Evolutionary conservation across 2,888 invertebrate species (phyloP).

Genomic region (Temnothorax ravouxi): DNA sequence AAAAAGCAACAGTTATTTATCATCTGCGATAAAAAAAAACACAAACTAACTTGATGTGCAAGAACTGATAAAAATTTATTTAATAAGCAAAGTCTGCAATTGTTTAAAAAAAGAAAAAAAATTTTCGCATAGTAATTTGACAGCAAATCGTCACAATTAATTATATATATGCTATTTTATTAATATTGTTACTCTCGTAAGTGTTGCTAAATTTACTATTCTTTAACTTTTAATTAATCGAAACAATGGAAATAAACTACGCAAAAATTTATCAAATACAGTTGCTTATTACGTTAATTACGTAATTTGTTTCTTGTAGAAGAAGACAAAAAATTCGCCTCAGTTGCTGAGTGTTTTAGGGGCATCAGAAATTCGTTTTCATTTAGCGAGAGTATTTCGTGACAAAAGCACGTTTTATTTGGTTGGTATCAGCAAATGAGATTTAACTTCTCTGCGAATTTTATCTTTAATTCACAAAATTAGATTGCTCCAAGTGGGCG

Average conservation of each 20-base stretch:
- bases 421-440: conserved; percentile 8
- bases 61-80: not conserved
- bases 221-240: not conserved
- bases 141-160: not conserved
- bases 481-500: not conserved
- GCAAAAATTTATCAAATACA: not conserved
- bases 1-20: not conserved
- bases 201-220: not conserved
- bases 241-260: not conserved
- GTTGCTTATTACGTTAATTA: not conserved
- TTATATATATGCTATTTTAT: not conserved
- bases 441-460: conserved; percentile 33
- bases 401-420: conserved; percentile 23
- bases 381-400: conserved; percentile 11
- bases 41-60: not conserved
- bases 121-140: not conserved
- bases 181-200: not conserved
- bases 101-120: not conserved
- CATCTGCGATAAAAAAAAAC: not conserved
- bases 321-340: not conserved
- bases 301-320: not conserved
- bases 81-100: not conserved
- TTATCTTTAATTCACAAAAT: conserved; percentile 36
- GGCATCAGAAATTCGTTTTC: conserved; percentile 23
- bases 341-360: not conserved